A percentile compares a stretch with the other conserved stretches of the same genome.
Conservation (phyloP, 1,140 invertebrate species). For the Diachasmimorpha longicaudata region DNA sequence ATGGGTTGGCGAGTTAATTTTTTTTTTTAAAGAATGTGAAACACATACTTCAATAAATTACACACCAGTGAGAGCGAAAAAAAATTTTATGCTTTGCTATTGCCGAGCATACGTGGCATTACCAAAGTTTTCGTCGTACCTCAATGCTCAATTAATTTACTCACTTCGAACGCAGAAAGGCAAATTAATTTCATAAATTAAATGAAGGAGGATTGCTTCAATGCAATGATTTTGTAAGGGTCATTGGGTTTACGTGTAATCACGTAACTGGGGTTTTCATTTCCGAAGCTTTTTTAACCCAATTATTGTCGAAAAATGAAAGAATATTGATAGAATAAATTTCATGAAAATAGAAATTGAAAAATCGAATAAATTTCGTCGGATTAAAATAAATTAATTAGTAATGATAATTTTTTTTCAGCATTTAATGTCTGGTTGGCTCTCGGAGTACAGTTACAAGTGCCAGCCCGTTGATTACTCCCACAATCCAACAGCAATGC, state of each 20-base stretch:
- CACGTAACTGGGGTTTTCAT: neutral
- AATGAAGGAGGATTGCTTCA: neutral
- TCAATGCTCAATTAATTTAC: neutral
- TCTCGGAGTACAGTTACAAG: constrained; percentile 86
- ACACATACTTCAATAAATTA: neutral
- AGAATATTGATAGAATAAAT: no score
- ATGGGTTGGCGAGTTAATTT: neutral
- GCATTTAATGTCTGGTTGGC: constrained; percentile 86
- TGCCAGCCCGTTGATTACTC: constrained; percentile 95
- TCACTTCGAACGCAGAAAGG: neutral
- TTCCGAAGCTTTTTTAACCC: no score
- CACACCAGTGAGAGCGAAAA: neutral
- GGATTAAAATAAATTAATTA: no score
- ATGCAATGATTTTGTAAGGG: neutral
- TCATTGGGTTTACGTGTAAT: neutral
- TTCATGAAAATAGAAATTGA: no score
- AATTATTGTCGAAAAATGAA: no score
- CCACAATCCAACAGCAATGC: constrained; percentile 68
- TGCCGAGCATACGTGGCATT: neutral
- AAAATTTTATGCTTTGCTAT: neutral
- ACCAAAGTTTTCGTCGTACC: neutral
- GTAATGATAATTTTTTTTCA: constrained; percentile 58
- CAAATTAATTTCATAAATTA: neutral
- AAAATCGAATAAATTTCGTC: no score
- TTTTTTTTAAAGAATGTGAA: neutral